Base-by-base conservation (phyloP, 2,797 vertebrate species). In the Chelonia mydas region DNA sequence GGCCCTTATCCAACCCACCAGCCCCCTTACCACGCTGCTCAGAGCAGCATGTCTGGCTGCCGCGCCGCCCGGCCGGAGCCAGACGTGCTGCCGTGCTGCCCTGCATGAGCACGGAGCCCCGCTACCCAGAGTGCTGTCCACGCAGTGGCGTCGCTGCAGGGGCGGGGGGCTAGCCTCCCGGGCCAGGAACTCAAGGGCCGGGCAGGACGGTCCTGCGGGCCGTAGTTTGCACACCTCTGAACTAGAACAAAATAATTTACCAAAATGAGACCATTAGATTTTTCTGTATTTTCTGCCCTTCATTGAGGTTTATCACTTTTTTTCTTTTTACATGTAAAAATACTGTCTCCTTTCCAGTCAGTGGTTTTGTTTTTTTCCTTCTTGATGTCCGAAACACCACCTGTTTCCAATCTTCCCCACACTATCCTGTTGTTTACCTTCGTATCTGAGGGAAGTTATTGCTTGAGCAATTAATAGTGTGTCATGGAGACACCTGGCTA, bases 401-500 rank as follows among this genome's bases (percentile, higher is more conserved):
- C 25, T 28, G 12, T 76, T 41, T 76, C 23, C 23, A 76, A 21
- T 37, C 33, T 47, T 45, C 25, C 12, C 12, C 23, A 47, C 25
- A 28, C 37, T 76, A 17, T 74, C 37, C 72, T 76, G 41, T 76
- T 68, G 33, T 47, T 76, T 45, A 76, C 41, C 28, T 41, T 5
- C 37, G 3, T 57, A 28, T 11, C 88, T 94, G 89, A 83, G 61
- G 83, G 76, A 54, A 47, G 61, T n/a, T 57, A 21, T 61, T 90
- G 78, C 61, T 91, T 89, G 87, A 90, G 47, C 10, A 33, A 31
- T 65, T 81, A 57, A 80, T 78, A 51, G 49, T 94, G 6, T 90
- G 55, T 84, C 49, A 81, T 88, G 25, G 84, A 72, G 76, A 84
- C 94, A 83, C 83, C 81, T 94, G 88, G 13, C 76, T 91, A 65